Percentiles rank a stretch among this genome's conserved stretches.
phyloP scores from a whole-genome alignment of 1,140 invertebrate species.

The Orussus abietinus region DNA sequence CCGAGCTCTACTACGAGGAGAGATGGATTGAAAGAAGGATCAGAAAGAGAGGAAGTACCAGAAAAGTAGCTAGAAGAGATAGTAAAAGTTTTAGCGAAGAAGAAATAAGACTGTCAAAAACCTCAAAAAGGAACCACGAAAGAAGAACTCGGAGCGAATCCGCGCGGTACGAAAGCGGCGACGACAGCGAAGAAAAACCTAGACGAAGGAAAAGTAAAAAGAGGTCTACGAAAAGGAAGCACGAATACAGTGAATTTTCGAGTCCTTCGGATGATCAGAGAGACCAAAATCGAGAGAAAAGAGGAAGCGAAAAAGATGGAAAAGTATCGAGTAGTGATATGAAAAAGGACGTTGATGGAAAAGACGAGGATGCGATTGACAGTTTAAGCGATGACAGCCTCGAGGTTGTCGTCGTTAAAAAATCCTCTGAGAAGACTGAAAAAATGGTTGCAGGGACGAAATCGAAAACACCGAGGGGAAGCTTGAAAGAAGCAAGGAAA shows the following conservation, averaged over 20 bases:
- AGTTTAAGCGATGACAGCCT: constrained; percentile 47
- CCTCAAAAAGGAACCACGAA: constrained; percentile 28
- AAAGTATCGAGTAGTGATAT: constrained; percentile 17
- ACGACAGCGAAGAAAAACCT: constrained; percentile 16
- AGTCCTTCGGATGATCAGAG: constrained; percentile 25
- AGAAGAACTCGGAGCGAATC: constrained; percentile 46
- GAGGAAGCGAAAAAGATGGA: constrained; percentile 22
- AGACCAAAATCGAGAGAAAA: constrained; percentile 21
- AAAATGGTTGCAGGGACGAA: constrained; percentile 39
- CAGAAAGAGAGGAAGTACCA: constrained; percentile 30
- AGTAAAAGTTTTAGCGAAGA: constrained; percentile 50
- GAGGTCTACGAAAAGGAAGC: constrained; percentile 23
- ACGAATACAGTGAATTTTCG: constrained; percentile 32
- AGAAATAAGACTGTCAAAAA: constrained; percentile 40
- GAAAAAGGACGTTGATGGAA: constrained; percentile 9
- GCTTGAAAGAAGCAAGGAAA: constrained; percentile 27
- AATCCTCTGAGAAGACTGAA: constrained; percentile 41
- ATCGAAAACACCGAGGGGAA: constrained; percentile 33
- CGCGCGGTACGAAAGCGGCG: constrained; percentile 30
- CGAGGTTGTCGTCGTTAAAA: constrained; percentile 43
- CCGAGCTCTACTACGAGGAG: constrained; percentile 45
- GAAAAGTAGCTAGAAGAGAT: constrained; percentile 32
- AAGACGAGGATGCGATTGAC: constrained; percentile 4
- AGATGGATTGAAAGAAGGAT: constrained; percentile 43
- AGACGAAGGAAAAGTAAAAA: constrained; percentile 22